Base-by-base conservation (phyloP, 1,140 invertebrate species). In the Doryteuthis pealeii region DNA sequence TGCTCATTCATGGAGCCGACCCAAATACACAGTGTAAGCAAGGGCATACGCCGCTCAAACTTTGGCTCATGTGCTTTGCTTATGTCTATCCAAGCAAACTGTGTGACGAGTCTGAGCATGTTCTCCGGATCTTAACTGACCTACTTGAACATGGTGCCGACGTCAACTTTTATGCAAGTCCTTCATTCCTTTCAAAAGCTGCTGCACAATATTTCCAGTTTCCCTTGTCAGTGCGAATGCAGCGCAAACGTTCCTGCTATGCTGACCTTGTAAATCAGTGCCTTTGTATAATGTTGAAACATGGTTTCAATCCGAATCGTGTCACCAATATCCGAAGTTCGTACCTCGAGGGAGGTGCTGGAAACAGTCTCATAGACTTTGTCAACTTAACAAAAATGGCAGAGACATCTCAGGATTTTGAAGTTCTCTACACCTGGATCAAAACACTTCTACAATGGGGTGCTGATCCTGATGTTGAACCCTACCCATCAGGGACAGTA, bases 401-500 rank as follows among this genome's bases (percentile, higher is more conserved):
- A 5, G 68, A 35, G 28, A 71, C 35, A 18, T 65, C 74, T 0
- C 68, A 72, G 32, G 85, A 87, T 72, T 82, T 87, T 40, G 31
- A 70, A 2, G 71, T 79, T 33, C 80, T 87, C 43, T 74, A 80
- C n/a, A 71, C 49, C 12, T 87, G 86, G 85, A 66, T 87, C 15
- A 74, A 73, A 43, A 86, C 84, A 2, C 76, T 86, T 10, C 72
- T 87, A 4, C 83, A 85, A 75, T 86, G 82, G 83, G 86, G 86
- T 26, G 86, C 84, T 30, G 77, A 87, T 73, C 86, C 86, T 22
- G 83, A 87, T 67, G 72, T 87, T 31, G 83, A 86, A 76, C 85
- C 86, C 4, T 86, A 86, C 73, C 83, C 83, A 10, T 83, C 85
- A 1, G 85, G 87, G 30, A 81, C 84, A 32, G 84, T 86, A 62